Base-by-base conservation (phyloP, 2,888 invertebrate species). In the Elegia similella region DNA sequence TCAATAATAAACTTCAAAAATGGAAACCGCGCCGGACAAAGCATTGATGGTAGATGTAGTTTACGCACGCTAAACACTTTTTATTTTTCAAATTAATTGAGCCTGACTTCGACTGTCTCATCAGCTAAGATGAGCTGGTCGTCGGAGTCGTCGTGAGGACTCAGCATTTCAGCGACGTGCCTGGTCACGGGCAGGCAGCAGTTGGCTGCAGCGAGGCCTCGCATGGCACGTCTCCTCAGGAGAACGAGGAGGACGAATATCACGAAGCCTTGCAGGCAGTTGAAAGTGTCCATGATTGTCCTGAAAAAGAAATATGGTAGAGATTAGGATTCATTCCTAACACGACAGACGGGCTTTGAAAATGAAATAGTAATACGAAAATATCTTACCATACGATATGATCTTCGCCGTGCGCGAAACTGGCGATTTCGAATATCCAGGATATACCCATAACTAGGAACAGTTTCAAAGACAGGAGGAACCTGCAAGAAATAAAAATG, bases 391-490 rank as follows among this genome's bases (percentile, higher is more conserved):
- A 91, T 61, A 91, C 74, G 44, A 89, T 80, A 56, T 84, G 88
- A 7, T 73, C 69, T 61, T 81, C 68, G 48, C 88, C 91, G 56
- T 92, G 88, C 23, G 91, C 90, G 58, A 91, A 92, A 65, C 92
- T 92, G 23, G 86, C 80, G 12, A 95, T 91, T 80, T 95, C 95
- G 66, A 95, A 95, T 62, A 94, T 92, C 95, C 95, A 95, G 0
- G 94, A 93, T 50, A 95, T 86, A 2, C 95, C 95, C 94, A 95
- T 95, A 0, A 95, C 92, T 5, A 95, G 80, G 66, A 94, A 94
- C 58, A 95, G 81, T 75, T 94, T 95, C 3, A 94, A 72, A 56
- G 94, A 95, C 23, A 95, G 78, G 32, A 92, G 80, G 67, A 94
- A 94, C 67, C 94, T 95, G 79, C 52, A 82, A 82, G 59, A 5